Evolutionary conservation across 2,888 invertebrate genomes (phyloP).

Genomic region (Cephonodes hylas): DNA sequence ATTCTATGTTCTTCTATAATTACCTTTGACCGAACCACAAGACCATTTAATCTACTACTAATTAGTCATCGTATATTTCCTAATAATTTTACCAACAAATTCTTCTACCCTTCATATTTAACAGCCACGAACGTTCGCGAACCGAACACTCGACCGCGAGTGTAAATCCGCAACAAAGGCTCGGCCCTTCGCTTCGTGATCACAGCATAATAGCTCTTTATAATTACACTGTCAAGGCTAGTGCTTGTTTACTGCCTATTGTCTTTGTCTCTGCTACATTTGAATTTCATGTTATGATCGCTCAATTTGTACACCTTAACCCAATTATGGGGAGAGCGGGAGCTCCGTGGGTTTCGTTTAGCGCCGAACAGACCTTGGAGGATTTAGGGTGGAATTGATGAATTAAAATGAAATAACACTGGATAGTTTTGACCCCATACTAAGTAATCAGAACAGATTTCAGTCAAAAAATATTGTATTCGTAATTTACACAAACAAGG

Average conservation of each 20-base stretch:
- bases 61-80: no score
- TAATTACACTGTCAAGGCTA: conserved; percentile 58
- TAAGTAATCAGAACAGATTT: no score
- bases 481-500: no score
- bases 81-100: background rate
- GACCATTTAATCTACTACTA: no score
- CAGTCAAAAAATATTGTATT: no score
- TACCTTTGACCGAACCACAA: no score
- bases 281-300: conserved; percentile 13
- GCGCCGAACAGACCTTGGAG: background rate
- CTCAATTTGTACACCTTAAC: conserved; percentile 8
- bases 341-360: background rate
- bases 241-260: conserved; percentile 47
- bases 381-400: background rate
- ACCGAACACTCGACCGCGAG: background rate
- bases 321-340: conserved; percentile 5
- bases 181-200: conserved; percentile 46
- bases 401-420: no score
- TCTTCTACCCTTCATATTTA: background rate
- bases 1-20: no score
- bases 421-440: no score
- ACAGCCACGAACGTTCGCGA: background rate
- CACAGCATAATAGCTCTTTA: conserved; percentile 39
- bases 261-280: conserved; percentile 37
- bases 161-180: background rate